Conservation (phyloP, 2,797 vertebrate species). For the Sandelia bainsii region DNA sequence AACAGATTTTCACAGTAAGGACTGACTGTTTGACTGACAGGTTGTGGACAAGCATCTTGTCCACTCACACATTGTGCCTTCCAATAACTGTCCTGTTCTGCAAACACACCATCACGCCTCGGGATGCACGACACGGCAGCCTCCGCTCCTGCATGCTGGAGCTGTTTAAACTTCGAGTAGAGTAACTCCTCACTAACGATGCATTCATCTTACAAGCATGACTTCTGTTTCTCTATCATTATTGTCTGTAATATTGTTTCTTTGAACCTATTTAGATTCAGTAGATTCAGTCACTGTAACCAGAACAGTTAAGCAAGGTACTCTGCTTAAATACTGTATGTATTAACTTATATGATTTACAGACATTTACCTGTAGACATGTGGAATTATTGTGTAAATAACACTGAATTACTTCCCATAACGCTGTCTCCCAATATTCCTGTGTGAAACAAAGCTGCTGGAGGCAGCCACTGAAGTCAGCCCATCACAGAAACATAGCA, state of each 20-base stretch:
- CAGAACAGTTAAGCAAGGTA: neutral
- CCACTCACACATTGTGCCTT: neutral
- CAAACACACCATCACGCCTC: neutral
- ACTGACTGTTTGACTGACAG: neutral
- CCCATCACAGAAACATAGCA: neutral
- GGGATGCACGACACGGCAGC: conserved; percentile 20
- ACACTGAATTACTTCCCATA: neutral
- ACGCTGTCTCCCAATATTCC: neutral
- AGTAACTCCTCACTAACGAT: conserved; percentile 54
- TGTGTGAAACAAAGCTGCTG: neutral
- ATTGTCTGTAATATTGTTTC: neutral
- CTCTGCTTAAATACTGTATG: neutral
- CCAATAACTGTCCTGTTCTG: conserved; percentile 2
- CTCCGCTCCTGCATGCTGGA: conserved; percentile 67
- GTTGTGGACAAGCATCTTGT: conserved; percentile 3
- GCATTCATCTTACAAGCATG: conserved; percentile 34
- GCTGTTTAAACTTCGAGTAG: neutral
- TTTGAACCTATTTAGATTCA: conserved; percentile 2
- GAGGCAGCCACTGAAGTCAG: neutral
- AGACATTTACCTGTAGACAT: neutral
- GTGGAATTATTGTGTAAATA: neutral
- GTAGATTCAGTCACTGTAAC: neutral
- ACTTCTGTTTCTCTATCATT: conserved; percentile 26
- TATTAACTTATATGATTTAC: neutral
- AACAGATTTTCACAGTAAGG: neutral